Percentiles rank a stretch among this genome's conserved stretches.
Evolutionary conservation across 2,113 vertebrate species (phyloP).

Genomic region (Anguilla japonica): DNA sequence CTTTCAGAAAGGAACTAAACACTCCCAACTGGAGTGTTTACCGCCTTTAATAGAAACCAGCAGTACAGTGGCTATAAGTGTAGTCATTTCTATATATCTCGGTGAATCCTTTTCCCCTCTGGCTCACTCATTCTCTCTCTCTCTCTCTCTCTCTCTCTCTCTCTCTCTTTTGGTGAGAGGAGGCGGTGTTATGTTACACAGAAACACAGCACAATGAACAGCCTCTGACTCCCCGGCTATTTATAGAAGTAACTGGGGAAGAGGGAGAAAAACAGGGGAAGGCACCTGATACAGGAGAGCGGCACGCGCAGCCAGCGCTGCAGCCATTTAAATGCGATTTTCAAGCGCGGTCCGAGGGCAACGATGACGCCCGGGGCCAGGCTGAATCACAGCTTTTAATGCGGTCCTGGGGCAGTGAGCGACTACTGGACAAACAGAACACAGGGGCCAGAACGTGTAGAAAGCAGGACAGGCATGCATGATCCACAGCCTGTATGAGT

Average conservation of each 20-base stretch:
- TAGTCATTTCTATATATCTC: conserved; percentile 38
- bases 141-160: conserved; percentile 19
- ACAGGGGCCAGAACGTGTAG: background rate
- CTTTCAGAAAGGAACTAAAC: conserved; percentile 45
- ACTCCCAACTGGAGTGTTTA: conserved; percentile 23
- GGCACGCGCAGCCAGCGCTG: background rate
- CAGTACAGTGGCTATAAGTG: conserved; percentile 45
- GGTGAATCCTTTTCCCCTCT: conserved; percentile 11
- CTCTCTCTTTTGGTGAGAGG: conserved; percentile 30
- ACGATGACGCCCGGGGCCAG: background rate
- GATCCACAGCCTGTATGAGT: background rate
- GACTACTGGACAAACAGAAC: background rate
- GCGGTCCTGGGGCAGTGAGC: background rate
- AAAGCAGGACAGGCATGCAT: background rate
- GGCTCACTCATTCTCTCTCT: conserved; percentile 13
- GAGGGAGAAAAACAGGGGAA: conserved; percentile 15
- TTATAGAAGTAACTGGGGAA: conserved; percentile 46
- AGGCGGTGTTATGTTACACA: conserved; percentile 25
- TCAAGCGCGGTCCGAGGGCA: background rate
- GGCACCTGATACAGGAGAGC: conserved; percentile 1
- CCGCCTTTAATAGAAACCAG: conserved; percentile 45
- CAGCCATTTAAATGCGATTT: background rate
- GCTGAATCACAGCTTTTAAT: background rate
- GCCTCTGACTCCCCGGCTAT: conserved; percentile 44
- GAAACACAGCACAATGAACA: conserved; percentile 39